These are phyloP conservation scores for Eurystomus gularis DNA, from an alignment of 2,113 vertebrate genomes.

Conservation along the genomic window DNA sequence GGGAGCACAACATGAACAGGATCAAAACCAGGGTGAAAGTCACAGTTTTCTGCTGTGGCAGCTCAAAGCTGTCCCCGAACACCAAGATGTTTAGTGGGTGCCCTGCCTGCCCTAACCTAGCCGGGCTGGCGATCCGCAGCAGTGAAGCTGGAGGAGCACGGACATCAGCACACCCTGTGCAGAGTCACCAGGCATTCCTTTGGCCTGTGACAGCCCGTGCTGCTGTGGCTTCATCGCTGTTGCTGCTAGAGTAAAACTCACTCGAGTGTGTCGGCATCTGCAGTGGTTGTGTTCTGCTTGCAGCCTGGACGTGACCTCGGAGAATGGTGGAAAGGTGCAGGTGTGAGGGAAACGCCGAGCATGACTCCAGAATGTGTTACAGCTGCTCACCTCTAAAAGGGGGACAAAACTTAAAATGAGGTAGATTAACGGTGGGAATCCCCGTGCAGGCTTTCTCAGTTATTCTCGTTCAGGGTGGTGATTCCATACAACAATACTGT, in stretches of 20 bases:
- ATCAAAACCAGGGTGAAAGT: background rate
- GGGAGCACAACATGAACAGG: background rate
- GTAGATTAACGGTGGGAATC: background rate
- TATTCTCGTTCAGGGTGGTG: background rate
- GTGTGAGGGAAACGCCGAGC: background rate
- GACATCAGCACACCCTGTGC: background rate
- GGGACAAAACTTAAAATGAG: background rate
- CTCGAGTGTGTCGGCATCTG: background rate
- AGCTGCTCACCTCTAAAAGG: background rate
- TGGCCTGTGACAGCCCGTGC: background rate
- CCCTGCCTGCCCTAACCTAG: background rate
- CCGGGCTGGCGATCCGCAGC: rapidly evolving
- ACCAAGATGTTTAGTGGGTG: background rate
- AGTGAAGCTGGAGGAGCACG: background rate
- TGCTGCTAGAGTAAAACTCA: background rate
- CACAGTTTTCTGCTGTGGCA: background rate
- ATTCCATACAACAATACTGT: background rate
- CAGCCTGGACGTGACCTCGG: rapidly evolving
- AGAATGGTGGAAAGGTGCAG: background rate
- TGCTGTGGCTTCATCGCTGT: background rate
- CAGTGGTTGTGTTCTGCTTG: background rate
- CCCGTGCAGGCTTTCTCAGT: background rate
- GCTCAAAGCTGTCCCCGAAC: background rate
- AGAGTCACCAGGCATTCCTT: background rate
- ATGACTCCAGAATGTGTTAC: background rate